phyloP scores from a whole-genome alignment of 1,140 invertebrate species.

The Trichogramma pretiosum region DNA sequence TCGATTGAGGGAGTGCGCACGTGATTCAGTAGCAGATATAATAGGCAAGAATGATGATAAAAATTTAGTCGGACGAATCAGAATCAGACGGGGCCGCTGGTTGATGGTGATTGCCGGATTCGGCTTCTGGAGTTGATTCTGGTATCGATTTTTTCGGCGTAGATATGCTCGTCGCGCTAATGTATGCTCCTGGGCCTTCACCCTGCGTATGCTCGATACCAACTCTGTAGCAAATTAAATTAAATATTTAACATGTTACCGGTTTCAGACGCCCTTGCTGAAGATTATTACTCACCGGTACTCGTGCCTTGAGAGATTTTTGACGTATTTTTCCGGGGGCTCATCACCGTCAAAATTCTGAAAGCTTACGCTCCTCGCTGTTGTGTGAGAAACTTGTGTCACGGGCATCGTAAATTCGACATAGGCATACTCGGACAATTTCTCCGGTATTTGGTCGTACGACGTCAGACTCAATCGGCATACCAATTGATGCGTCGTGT shows the following conservation, averaged over 20 bases:
- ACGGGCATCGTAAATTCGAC: slow-evolving; percentile 99
- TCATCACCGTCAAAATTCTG: slow-evolving; percentile 80
- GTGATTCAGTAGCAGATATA: no score
- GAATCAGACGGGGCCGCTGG: slow-evolving; percentile 37
- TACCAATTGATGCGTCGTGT: slow-evolving; percentile 89
- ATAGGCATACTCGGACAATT: slow-evolving; percentile 76
- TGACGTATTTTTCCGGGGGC: slow-evolving; percentile 96
- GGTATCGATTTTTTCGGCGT: slow-evolving; percentile 47
- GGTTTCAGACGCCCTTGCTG: no score
- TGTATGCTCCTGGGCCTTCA: slow-evolving; percentile 64
- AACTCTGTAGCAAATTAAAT: slow-evolving; percentile 54
- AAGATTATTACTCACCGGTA: slow-evolving; percentile 59
- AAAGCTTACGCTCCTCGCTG: slow-evolving; percentile 89
- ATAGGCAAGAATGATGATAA: neutral
- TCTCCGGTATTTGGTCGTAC: slow-evolving; percentile 94
- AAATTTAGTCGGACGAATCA: slow-evolving; percentile 34
- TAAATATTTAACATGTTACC: no score
- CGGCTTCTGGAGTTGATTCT: slow-evolving; percentile 26
- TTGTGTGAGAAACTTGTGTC: slow-evolving; percentile 93
- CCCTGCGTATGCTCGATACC: slow-evolving; percentile 77
- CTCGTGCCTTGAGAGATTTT: slow-evolving; percentile 92
- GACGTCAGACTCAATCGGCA: slow-evolving; percentile 89
- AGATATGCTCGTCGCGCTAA: slow-evolving; percentile 54
- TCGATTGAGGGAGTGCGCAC: no score
- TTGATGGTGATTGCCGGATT: slow-evolving; percentile 21